Percentiles rank a stretch among this genome's conserved stretches.
Evolutionary conservation across 2,888 invertebrate genomes (phyloP).

Genomic region (Chloroclystis v-ata): DNA sequence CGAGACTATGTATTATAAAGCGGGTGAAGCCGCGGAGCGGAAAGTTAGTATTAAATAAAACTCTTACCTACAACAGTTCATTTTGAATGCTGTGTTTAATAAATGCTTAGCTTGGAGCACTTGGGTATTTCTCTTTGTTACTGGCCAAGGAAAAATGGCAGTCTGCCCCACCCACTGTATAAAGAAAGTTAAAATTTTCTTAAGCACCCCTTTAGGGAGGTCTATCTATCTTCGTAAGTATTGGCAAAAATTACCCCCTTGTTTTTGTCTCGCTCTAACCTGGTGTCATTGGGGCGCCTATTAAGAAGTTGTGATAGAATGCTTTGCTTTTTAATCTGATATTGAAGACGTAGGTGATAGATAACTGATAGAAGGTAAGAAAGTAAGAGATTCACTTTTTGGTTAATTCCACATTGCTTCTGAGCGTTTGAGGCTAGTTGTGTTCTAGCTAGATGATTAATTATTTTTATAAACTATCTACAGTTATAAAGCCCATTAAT

Average conservation of each 20-base stretch:
- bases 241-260: constrained; percentile 72
- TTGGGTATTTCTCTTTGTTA: constrained; percentile 72
- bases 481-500: no score
- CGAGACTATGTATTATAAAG: no score
- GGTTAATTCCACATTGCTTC: no score
- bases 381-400: no score
- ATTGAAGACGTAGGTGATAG: neutral
- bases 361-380: neutral
- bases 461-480: no score
- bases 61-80: constrained; percentile 64
- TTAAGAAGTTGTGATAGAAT: constrained; percentile 39
- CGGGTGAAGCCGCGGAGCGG: no score
- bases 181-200: constrained; percentile 79
- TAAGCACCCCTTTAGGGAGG: constrained; percentile 58
- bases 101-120: constrained; percentile 66
- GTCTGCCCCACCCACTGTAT: constrained; percentile 52
- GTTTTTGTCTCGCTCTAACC: constrained; percentile 50
- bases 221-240: constrained; percentile 76
- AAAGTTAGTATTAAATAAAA: constrained; percentile 40
- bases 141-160: constrained; percentile 57
- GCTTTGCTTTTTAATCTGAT: constrained; percentile 15
- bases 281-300: constrained; percentile 58
- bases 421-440: no score
- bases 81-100: constrained; percentile 70
- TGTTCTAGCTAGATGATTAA: no score